These are phyloP conservation scores for Rotaria magnacalcarata DNA, from an alignment of 2,888 invertebrate genomes.

Conservation along the genomic window DNA sequence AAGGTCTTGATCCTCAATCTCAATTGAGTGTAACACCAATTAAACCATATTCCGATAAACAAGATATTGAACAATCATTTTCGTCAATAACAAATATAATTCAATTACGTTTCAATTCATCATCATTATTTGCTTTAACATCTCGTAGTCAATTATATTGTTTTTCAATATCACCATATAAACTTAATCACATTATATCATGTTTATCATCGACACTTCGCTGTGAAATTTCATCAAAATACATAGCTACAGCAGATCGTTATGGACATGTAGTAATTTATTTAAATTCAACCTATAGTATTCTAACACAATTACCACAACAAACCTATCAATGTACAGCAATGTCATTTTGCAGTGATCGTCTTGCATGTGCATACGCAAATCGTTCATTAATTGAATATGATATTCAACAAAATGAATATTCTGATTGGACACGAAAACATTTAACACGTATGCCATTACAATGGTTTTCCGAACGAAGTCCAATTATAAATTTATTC, in stretches of 20 bases:
- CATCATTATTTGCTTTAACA: constrained; percentile 17
- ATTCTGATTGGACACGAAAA: constrained; percentile 22
- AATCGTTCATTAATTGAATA: constrained; percentile 15
- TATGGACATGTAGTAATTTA: neutral
- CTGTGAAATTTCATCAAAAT: neutral
- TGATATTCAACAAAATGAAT: constrained; percentile 27
- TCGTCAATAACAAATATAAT: neutral
- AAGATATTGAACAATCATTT: neutral
- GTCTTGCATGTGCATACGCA: constrained; percentile 12
- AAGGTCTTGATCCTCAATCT: neutral
- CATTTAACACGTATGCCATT: neutral
- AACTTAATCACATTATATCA: neutral
- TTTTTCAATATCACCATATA: neutral
- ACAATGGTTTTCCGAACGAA: constrained; percentile 15
- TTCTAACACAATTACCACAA: neutral
- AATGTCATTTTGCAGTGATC: neutral
- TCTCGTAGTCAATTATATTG: constrained; percentile 17
- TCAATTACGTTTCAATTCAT: constrained; percentile 23
- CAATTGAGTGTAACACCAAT: neutral
- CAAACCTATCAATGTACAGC: constrained; percentile 24
- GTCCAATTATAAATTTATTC: neutral
- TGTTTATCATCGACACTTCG: neutral
- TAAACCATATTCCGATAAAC: neutral
- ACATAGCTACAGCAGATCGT: neutral
- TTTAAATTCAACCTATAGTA: neutral